Evolutionary conservation across 2,888 invertebrate species (phyloP), one percentile per base, ranked within the genome.

Genomic region (Harmothoe impar): DNA sequence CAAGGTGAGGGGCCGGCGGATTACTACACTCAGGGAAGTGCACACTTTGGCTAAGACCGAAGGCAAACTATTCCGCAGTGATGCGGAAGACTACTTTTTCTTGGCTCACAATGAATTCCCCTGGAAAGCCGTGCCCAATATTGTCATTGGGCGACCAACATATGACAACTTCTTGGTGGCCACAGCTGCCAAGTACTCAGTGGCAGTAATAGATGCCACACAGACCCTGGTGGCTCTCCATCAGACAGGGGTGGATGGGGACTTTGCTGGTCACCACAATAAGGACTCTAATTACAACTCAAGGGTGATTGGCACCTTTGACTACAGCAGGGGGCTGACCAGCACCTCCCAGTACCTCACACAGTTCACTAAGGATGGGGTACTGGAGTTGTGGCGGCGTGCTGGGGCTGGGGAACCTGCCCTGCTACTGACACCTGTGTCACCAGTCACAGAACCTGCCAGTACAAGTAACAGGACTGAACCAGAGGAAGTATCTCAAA

Each of bases 91-190:
- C 54, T 86, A 86, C 31, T 52, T 86, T 29, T 31, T 86, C 20
- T 25, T 86, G 0, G 56, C 86, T 1, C 86, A 86, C 54, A 86
- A 86, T 20, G 56, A 25, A 20, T 86, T 86, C 20, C 86, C 86
- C 15, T 86, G 86, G 86, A 52, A 86, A 15, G 54, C 54, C 0
- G 56, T 86, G 52, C 86, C 52, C 7, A 86, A 86, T 29, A 56
- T 54, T 54, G 86, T 54, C 86, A 86, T 86, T 52, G 56, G 54
- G 0, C 20, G 52, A 12, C 81, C 81, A 35, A 35, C 81, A 17
- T 81, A 86, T 86, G 52, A 86, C 29, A 86, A 86, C 56, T 86
- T 86, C 86, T 25, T 86, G 1, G 56, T 86, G 56, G 52, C 86
- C 17, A 86, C 86, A 12, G 86, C 54, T 10, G n/a, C 0, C 5